Percentiles rank a stretch among this genome's conserved stretches.
Evolutionary conservation across 2,888 invertebrate species (phyloP).

Genomic region (Megaustenia siamemsis): DNA sequence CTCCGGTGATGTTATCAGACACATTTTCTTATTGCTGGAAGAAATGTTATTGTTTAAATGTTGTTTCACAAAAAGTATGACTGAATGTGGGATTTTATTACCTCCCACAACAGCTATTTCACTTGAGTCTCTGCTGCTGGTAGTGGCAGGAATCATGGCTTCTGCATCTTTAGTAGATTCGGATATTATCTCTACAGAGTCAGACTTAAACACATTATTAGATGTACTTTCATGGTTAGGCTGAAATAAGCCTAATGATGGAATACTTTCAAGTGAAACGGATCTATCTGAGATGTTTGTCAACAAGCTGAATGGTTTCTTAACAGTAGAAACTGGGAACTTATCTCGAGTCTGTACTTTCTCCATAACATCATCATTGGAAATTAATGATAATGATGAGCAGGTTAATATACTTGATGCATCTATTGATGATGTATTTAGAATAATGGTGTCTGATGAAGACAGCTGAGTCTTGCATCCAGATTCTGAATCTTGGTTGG

Average conservation of each 20-base stretch:
- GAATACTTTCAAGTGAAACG: slow-evolving; percentile 51
- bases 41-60: background rate
- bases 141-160: background rate
- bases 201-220: background rate
- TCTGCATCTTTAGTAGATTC: background rate
- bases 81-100: slow-evolving; percentile 37
- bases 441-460: slow-evolving; percentile 43
- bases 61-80: slow-evolving; percentile 31
- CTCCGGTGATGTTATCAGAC: background rate
- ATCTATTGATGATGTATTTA: background rate
- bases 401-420: background rate
- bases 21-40: background rate
- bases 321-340: background rate
- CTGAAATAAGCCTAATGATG: slow-evolving; percentile 44
- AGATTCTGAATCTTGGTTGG: background rate
- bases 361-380: background rate
- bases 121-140: background rate
- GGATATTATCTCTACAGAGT: background rate
- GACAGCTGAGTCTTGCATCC: background rate
- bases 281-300: slow-evolving; percentile 44
- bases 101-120: slow-evolving; percentile 23
- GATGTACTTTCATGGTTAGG: background rate
- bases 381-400: background rate
- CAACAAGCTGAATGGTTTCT: slow-evolving; percentile 43
- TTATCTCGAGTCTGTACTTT: background rate